Conservation (phyloP, 1,140 invertebrate genomes). For the Chymomyza costata region DNA sequence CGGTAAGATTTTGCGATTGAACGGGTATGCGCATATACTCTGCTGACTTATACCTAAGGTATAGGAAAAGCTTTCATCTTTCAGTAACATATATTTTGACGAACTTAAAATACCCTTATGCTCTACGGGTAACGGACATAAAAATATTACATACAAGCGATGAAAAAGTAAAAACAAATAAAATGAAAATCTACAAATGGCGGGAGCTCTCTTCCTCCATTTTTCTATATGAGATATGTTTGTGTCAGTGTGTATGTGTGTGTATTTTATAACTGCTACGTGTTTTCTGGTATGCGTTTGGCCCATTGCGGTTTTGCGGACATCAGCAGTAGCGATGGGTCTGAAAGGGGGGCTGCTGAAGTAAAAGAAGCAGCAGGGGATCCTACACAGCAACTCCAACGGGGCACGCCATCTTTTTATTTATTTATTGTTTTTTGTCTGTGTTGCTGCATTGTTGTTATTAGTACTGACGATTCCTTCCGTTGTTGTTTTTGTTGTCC, state of each 20-base stretch:
- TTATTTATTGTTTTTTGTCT: conserved; percentile 72
- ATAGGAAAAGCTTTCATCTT: too few species aligned
- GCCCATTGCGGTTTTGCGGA: conserved; percentile 60
- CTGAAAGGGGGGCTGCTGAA: too few species aligned
- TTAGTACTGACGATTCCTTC: conserved; percentile 44
- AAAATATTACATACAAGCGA: conserved; percentile 21
- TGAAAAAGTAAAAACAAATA: conserved; percentile 64
- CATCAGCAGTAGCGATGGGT: conserved; percentile 62
- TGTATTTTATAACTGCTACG: conserved; percentile 57
- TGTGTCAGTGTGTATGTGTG: conserved; percentile 16
- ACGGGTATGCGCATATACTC: too few species aligned
- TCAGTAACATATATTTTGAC: too few species aligned
- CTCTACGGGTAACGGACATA: too few species aligned
- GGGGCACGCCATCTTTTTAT: conserved; percentile 68
- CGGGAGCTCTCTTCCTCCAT: conserved; percentile 35
- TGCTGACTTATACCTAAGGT: too few species aligned
- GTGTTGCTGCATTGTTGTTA: conserved; percentile 68
- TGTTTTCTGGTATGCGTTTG: conserved; percentile 18
- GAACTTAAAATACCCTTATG: too few species aligned
- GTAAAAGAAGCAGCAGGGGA: conserved; percentile 36
- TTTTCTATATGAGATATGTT: conserved; percentile 2
- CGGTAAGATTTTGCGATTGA: too few species aligned
- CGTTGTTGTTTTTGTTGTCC: conserved; percentile 16
- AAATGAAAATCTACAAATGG: conserved; percentile 31
- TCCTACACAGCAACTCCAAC: too few species aligned